Evolutionary conservation across 2,888 invertebrate species (phyloP), one percentile per base, ranked within the genome.

Genomic region (Hydriomena furcata): DNA sequence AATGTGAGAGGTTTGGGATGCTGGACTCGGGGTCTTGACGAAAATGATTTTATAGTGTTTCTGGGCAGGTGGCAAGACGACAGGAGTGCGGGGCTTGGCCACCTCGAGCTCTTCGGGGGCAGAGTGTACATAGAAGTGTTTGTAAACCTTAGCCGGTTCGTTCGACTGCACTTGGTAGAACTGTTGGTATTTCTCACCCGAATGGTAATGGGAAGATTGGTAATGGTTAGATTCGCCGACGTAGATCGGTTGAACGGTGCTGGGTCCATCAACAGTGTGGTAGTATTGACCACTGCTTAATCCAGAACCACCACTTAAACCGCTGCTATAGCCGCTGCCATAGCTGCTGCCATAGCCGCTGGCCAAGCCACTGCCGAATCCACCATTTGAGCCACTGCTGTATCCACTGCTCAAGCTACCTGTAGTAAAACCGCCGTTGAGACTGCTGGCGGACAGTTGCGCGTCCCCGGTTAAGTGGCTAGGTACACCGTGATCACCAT

Each of bases 41-140:
- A 95, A 95, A 76, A 95, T 94, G 65, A 95, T 94, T 75, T 95
- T 95, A 91, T 95, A 94, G 76, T 95, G 94, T 66, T 95, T 95
- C 73, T 95, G 94, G 11, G 94, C 91, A 23, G 94, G 92, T 3
- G 93, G 92, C 1, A 92, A 79, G 1, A 91, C 87, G 0, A 89
- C 77, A 47, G 93, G 92, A 7, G 93, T 91, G 60, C 93, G 91
- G 44, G 89, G 82, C 47, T 92, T 93, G 35, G 92, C 82, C 57
- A 81, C 75, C 66, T 92, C 92, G 4, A 83, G 84, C 30, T 90
- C 89, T 69, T 88, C 88, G 1, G 89, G 89, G 1, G 91, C 91
- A 1, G 83, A 73, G 56, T 88, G 87, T 0, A 91, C 82, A 63
- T 91, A 91, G 60, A 82, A 85, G 52, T 90, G 89, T 54, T 92